Percentiles rank a stretch among this genome's conserved stretches.
Evolutionary conservation across 2,797 vertebrate genomes (phyloP).

Genomic region (Phataginus tetradactyla): DNA sequence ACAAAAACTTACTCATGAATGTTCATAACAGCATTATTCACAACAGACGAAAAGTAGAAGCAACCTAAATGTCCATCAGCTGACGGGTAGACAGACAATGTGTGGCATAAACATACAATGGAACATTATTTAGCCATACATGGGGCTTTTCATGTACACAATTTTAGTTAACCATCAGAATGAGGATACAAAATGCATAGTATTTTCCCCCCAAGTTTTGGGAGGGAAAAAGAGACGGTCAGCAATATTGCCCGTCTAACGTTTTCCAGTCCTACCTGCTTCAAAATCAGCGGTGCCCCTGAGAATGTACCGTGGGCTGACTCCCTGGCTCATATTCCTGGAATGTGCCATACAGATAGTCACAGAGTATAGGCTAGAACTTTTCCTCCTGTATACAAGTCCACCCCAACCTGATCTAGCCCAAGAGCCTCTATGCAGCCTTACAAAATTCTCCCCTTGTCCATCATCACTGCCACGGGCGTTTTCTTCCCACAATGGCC

Average conservation of each 20-base stretch:
- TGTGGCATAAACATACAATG: no score
- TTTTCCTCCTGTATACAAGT: background rate
- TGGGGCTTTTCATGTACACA: rapidly evolving
- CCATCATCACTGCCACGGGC: rapidly evolving
- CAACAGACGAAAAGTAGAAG: background rate
- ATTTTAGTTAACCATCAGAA: background rate
- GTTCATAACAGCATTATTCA: background rate
- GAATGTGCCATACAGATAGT: rapidly evolving
- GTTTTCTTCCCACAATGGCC: background rate
- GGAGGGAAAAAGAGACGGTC: background rate
- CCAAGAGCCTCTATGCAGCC: background rate
- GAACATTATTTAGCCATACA: background rate
- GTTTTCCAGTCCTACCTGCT: background rate
- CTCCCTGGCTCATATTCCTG: rapidly evolving
- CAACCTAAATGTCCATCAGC: background rate
- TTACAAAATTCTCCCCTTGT: background rate
- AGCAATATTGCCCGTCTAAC: rapidly evolving
- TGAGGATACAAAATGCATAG: background rate
- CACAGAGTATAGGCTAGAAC: rapidly evolving
- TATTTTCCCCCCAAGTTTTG: background rate
- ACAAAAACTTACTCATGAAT: background rate
- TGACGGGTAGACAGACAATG: background rate
- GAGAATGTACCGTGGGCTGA: background rate
- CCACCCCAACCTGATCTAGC: background rate
- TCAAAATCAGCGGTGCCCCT: background rate